Percentiles rank a stretch among this genome's conserved stretches.
These are phyloP conservation scores for Heterotis niloticus DNA, from an alignment of 2,113 vertebrate species.

Conservation along the genomic window DNA sequence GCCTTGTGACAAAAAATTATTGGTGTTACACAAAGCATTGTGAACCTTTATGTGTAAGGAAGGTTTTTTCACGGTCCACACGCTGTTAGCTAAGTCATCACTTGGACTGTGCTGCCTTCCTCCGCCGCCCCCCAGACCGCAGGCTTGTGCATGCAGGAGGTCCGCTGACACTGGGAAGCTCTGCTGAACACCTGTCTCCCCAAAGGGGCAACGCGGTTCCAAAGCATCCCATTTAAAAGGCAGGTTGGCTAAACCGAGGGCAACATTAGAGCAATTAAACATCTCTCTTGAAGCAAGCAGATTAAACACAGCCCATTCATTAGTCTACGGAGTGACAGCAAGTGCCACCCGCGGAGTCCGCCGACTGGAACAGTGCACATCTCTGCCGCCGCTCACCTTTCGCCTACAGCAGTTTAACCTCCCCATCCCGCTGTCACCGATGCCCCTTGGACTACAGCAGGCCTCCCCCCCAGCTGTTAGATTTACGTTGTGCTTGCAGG, in stretches of 20 bases:
- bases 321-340: neutral
- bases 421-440: neutral
- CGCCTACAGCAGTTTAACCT: neutral
- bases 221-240: neutral
- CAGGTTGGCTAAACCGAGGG: neutral
- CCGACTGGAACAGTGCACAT: neutral
- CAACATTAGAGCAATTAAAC: constrained; percentile 4
- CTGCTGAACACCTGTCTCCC: neutral
- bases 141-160: neutral
- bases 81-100: constrained; percentile 32
- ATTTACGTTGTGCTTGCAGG: constrained; percentile 59
- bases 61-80: constrained; percentile 17
- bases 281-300: neutral
- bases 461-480: constrained; percentile 29
- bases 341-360: neutral
- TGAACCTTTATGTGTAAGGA: constrained; percentile 26
- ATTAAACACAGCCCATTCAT: neutral
- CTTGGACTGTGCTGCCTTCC: constrained; percentile 15
- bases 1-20: constrained; percentile 15
- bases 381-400: neutral
- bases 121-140: neutral
- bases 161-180: neutral
- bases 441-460: neutral
- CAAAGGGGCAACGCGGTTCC: too few relatives aligned
- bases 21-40: constrained; percentile 9